These are phyloP conservation scores for Heliconius erato DNA, from an alignment of 2,888 invertebrate genomes.

Conservation along the genomic window DNA sequence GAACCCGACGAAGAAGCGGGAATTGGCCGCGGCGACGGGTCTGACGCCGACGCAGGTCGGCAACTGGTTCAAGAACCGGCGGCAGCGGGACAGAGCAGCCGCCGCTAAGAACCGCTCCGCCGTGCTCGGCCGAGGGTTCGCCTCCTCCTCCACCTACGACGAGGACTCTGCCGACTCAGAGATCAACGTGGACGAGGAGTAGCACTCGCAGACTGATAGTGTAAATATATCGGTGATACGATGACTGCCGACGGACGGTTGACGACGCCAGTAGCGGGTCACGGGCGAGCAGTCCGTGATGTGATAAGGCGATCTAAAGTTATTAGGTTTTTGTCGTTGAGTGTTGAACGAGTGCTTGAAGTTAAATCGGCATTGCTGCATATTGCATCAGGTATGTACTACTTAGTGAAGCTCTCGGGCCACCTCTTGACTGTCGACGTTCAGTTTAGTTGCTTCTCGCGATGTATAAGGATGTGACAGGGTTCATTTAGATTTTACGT, in stretches of 20 bases:
- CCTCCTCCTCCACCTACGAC: conserved; percentile 83
- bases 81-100: conserved; percentile 97
- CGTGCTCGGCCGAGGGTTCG: conserved; percentile 81
- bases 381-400: conserved; percentile 76
- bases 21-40: conserved; percentile 97
- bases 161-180: conserved; percentile 84
- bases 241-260: conserved; percentile 57
- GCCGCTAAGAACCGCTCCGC: conserved; percentile 98
- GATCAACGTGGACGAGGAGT: conserved; percentile 84
- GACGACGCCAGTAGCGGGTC: conserved; percentile 58
- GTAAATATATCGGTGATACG: conserved; percentile 62
- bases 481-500: conserved; percentile 69
- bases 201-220: conserved; percentile 70
- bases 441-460: conserved; percentile 14
- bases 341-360: conserved; percentile 76
- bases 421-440: conserved; percentile 22
- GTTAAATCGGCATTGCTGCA: conserved; percentile 59
- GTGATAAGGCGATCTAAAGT: conserved; percentile 75
- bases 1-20: conserved; percentile 97
- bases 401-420: conserved; percentile 55
- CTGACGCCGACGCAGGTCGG: conserved; percentile 97
- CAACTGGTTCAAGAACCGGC: conserved; percentile 99
- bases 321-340: conserved; percentile 69
- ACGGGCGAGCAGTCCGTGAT: conserved; percentile 53
- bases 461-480: conserved; percentile 64